Percentiles rank a stretch among this genome's conserved stretches.
phyloP scores from a whole-genome alignment of 1,140 invertebrate species.

The Drosophila littoralis region DNA sequence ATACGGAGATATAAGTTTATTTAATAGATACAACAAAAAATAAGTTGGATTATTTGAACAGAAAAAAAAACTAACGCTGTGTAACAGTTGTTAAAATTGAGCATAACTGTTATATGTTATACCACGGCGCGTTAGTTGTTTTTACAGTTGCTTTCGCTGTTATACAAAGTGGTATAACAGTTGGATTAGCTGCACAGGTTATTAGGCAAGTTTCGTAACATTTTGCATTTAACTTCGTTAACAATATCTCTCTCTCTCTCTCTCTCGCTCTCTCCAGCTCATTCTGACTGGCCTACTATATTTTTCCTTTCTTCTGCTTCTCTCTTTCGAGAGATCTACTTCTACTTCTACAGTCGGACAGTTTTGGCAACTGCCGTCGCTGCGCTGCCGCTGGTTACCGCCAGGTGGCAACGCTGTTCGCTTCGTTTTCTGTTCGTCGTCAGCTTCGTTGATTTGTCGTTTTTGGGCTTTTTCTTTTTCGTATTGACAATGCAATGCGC shows the following conservation, averaged over 20 bases:
- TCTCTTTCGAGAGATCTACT: background rate
- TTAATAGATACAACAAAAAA: constrained; percentile 20
- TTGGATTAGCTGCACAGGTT: constrained; percentile 10
- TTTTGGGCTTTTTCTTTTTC: constrained; percentile 17
- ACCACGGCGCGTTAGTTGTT: background rate
- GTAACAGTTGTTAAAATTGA: constrained; percentile 59
- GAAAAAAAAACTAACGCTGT: constrained; percentile 33
- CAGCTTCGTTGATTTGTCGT: constrained; percentile 20
- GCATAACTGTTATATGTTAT: constrained; percentile 52
- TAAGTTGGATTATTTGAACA: constrained; percentile 13
- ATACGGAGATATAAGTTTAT: constrained; percentile 12
- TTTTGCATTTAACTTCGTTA: background rate
- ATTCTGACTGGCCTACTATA: background rate
- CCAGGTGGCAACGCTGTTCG: constrained; percentile 23
- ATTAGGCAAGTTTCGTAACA: constrained; percentile 18
- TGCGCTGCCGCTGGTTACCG: constrained; percentile 3
- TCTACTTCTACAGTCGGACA: constrained; percentile 29
- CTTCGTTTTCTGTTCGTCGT: constrained; percentile 19
- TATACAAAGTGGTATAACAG: constrained; percentile 20
- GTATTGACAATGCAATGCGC: constrained; percentile 11
- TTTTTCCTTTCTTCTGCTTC: background rate
- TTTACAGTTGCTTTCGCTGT: background rate
- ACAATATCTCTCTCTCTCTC: background rate
- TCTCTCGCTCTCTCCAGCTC: constrained; percentile 3
- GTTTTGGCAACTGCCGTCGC: constrained; percentile 24